Evolutionary conservation across 1,140 invertebrate genomes (phyloP).

Genomic region (Pissodes strobi): DNA sequence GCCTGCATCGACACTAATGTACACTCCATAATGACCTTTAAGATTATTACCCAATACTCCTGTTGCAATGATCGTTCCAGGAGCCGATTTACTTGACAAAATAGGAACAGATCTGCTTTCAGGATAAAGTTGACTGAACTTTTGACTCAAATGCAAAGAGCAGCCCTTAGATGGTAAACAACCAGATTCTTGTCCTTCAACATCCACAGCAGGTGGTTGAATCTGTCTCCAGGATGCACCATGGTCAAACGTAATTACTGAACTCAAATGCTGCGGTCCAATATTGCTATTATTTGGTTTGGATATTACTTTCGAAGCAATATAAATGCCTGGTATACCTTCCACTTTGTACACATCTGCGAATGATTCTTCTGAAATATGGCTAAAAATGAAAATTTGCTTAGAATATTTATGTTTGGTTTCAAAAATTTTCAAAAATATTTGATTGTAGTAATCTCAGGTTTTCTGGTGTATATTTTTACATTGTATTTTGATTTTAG

Average conservation of each 20-base stretch:
- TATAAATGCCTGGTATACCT: constrained; percentile 85
- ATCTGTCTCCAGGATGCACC: constrained; percentile 81
- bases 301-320: constrained; percentile 75
- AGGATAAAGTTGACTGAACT: constrained; percentile 82
- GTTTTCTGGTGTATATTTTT: too few species aligned
- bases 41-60: constrained; percentile 69
- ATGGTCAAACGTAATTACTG: constrained; percentile 87
- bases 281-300: constrained; percentile 61
- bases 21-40: constrained; percentile 75
- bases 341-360: constrained; percentile 89
- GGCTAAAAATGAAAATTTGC: constrained; percentile 59
- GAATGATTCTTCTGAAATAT: constrained; percentile 78
- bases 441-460: too few species aligned
- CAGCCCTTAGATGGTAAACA: constrained; percentile 70
- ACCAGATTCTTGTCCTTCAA: constrained; percentile 66
- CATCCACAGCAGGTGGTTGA: constrained; percentile 68
- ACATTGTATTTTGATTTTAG: too few species aligned
- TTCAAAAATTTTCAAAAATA: too few species aligned
- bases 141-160: constrained; percentile 84
- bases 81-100: constrained; percentile 82
- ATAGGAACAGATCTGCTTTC: constrained; percentile 78
- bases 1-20: constrained; percentile 82
- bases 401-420: neutral
- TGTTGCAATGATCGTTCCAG: constrained; percentile 85
- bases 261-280: constrained; percentile 73